These are phyloP conservation scores for Anoura caudifer DNA, from an alignment of 2,113 vertebrate species.

Conservation along the genomic window DNA sequence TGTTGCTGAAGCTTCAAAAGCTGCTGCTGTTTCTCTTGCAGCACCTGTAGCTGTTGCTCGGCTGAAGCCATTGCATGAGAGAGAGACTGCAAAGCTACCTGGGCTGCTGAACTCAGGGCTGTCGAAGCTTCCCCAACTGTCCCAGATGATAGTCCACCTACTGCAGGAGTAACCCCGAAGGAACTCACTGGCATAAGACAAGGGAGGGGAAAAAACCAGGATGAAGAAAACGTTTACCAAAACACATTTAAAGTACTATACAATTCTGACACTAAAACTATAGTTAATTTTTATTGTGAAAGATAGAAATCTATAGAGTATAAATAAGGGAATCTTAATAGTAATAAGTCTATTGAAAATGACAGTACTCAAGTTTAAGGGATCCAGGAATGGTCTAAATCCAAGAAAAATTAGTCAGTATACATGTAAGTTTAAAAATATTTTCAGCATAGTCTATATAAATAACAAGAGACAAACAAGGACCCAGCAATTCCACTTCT, in stretches of 20 bases:
- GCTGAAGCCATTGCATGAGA: conserved; percentile 99
- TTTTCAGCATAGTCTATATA: background rate
- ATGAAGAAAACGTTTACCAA: conserved; percentile 34
- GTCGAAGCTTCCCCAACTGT: conserved; percentile 97
- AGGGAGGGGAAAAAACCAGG: conserved; percentile 46
- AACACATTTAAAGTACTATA: background rate
- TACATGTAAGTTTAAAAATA: background rate
- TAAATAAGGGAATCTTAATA: background rate
- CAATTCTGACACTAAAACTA: background rate
- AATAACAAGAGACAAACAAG: background rate
- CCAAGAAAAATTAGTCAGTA: background rate
- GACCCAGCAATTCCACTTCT: background rate
- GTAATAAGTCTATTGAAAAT: background rate
- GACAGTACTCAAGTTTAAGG: background rate
- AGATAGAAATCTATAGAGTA: background rate
- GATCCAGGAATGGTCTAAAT: background rate
- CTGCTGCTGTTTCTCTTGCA: conserved; percentile 99
- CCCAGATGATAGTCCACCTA: conserved; percentile 93
- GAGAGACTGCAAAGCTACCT: conserved; percentile 99
- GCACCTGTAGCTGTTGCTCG: conserved; percentile 99
- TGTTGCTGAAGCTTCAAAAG: conserved; percentile 99
- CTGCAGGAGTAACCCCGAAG: conserved; percentile 95
- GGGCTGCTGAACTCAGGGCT: conserved; percentile 97
- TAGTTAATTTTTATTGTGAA: background rate
- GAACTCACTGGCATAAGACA: conserved; percentile 93